phyloP scores from a whole-genome alignment of 2,113 vertebrate species.

The Argyrosomus japonicus region DNA sequence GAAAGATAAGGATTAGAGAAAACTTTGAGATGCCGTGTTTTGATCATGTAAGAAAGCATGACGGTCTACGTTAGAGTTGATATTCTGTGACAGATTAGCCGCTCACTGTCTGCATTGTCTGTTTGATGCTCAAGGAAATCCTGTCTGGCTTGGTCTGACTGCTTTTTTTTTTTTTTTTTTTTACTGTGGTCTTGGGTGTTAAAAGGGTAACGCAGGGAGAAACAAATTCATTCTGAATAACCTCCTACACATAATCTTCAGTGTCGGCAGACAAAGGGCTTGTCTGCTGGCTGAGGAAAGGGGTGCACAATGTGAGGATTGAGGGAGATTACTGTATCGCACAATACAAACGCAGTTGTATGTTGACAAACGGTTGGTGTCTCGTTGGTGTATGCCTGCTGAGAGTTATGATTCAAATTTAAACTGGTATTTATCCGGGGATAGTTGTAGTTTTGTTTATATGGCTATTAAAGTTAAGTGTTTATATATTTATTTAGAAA shows the following conservation, averaged over 20 bases:
- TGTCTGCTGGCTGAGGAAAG: conserved; percentile 25
- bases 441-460: conserved; percentile 56
- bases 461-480: conserved; percentile 41
- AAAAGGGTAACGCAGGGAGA: conserved; percentile 32
- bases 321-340: conserved; percentile 50
- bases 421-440: conserved; percentile 23
- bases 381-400: conserved; percentile 18
- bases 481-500: conserved; percentile 53
- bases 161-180: neutral
- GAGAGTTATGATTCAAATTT: conserved; percentile 42
- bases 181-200: conserved; percentile 7
- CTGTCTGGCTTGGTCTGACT: conserved; percentile 29
- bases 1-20: neutral
- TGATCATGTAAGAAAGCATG: neutral
- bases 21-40: neutral
- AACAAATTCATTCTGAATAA: conserved; percentile 45
- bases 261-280: conserved; percentile 40
- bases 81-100: conserved; percentile 16
- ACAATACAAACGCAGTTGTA: conserved; percentile 24
- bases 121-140: conserved; percentile 8
- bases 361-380: conserved; percentile 9
- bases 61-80: neutral
- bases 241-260: conserved; percentile 26
- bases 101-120: conserved; percentile 4
- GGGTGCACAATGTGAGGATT: conserved; percentile 40